Evolutionary conservation across 1,140 invertebrate genomes (phyloP), one percentile per base, ranked within the genome.

Genomic region (Manduca sexta): DNA sequence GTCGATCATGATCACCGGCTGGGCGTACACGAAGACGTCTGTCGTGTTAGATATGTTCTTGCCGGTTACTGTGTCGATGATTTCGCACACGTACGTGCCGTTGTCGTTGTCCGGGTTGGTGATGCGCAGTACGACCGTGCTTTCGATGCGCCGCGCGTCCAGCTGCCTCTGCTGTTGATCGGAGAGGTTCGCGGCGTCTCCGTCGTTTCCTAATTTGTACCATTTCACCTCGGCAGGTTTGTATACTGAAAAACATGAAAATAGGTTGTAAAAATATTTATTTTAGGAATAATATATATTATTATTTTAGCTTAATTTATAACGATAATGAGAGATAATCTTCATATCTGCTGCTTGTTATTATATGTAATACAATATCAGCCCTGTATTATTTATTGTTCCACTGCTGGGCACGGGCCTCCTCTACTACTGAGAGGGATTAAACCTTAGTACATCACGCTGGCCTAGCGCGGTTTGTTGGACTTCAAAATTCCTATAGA

Each of bases 1-100:
- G 66, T 93, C 91, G 48, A 95, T 90, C 42, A 86, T 88, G 0
- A 95, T 88, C 67, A 90, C 88, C 2, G 94, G 94, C 54, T 88
- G 87, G 57, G 93, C 92, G 61, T 91, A 86, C 1, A 94, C 89
- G 47, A 92, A 87, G 1, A 93, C 71, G 10, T 89, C 85, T 4
- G 87, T 58, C 43, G 61, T 49, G 7, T 74, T 78, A 0, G 60
- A 52, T 12, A 79, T 49, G n/a, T 68, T 72, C 11, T 43, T 53
- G 1, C 49, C 49, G 1, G 56, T 64, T 3, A 74, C 69, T 0
- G 51, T 17, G 42, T 83, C 76, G 38, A 56, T 64, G 4, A 74
- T 52, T 45, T 73, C 64, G 41, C 82, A 85, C 5, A 69, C 42
- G 41, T 83, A 81, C 0, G 65, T 77, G 15, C 79, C 82, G 15